These are phyloP conservation scores for Ceratotherium simum DNA, from an alignment of 2,113 vertebrate species.

Conservation along the genomic window DNA sequence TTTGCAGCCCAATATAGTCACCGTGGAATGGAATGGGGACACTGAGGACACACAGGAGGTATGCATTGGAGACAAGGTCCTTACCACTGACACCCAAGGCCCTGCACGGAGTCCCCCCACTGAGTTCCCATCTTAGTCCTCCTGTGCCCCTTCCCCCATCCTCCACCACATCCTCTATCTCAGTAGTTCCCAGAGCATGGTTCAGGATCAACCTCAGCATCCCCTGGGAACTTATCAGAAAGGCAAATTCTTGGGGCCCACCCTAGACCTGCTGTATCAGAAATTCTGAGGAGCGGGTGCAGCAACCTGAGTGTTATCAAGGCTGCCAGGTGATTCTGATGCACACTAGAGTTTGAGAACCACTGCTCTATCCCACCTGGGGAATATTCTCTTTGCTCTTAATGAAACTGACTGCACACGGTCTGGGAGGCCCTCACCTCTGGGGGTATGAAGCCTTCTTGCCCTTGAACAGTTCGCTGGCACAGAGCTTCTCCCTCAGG, in stretches of 20 bases:
- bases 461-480: conserved; percentile 89
- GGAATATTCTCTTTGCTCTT: not conserved
- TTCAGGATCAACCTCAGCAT: not conserved
- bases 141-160: not conserved
- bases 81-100: not conserved
- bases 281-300: not conserved
- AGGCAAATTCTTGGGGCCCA: not conserved
- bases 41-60: conserved; percentile 61
- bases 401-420: not conserved
- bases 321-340: not conserved
- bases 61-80: not conserved
- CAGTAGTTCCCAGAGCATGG: not conserved
- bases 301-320: not conserved
- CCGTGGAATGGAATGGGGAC: conserved; percentile 86
- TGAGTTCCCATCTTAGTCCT: not conserved
- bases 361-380: not conserved
- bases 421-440: conserved; percentile 82
- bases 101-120: no score
- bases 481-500: conserved; percentile 86
- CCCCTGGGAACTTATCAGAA: not conserved
- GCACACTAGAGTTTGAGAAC: not conserved
- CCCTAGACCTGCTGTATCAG: not conserved
- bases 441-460: conserved; percentile 88
- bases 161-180: not conserved
- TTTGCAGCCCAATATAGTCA: conserved; percentile 86